phyloP scores from a whole-genome alignment of 2,797 vertebrate genomes.

The Myioborus miniatus region DNA sequence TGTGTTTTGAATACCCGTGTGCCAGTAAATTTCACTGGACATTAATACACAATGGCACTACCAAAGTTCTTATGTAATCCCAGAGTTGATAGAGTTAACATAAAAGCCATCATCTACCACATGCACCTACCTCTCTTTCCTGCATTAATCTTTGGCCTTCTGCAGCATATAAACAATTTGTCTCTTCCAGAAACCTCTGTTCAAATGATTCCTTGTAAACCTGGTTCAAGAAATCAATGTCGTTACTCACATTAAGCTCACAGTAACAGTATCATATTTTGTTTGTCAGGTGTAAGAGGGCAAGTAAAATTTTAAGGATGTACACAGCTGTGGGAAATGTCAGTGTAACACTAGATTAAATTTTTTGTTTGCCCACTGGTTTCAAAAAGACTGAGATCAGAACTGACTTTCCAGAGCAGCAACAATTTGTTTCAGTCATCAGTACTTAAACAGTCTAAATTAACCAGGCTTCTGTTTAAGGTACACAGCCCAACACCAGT shows the following conservation, averaged over 20 bases:
- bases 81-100: not conserved
- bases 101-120: not conserved
- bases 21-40: not conserved
- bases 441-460: not conserved
- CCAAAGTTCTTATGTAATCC: not conserved
- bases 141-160: constrained; percentile 85
- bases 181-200: constrained; percentile 82
- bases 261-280: not conserved
- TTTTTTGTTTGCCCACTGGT: not conserved
- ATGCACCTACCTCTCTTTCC: constrained; percentile 78
- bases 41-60: not conserved
- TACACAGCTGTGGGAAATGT: not conserved
- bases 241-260: not conserved
- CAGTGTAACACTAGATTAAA: not conserved
- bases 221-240: constrained; percentile 52
- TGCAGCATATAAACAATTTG: constrained; percentile 82
- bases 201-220: constrained; percentile 85
- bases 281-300: not conserved
- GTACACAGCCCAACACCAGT: not conserved
- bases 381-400: not conserved
- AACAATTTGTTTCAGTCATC: not conserved
- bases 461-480: not conserved
- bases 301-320: not conserved
- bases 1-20: not conserved
- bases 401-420: not conserved